These are phyloP conservation scores for Leptocoma aspasia DNA, from an alignment of 2,113 vertebrate genomes.

Conservation along the genomic window DNA sequence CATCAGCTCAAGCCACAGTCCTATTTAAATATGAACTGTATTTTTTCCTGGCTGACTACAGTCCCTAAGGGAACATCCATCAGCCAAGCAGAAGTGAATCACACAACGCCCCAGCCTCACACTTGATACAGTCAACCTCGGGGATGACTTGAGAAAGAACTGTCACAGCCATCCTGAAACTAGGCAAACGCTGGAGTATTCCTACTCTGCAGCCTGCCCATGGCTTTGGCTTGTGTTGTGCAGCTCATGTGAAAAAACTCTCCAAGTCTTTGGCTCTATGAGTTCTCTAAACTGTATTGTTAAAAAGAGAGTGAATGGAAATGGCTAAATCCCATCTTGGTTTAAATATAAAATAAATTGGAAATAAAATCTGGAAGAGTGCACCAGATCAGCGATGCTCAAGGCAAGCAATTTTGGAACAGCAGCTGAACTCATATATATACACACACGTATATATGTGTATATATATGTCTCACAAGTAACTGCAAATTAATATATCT, in stretches of 20 bases:
- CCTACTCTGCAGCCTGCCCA: rapidly evolving
- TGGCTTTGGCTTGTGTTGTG: background rate
- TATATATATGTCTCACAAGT: background rate
- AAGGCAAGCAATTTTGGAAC: background rate
- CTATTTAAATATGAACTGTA: background rate
- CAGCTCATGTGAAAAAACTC: background rate
- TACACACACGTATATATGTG: no score
- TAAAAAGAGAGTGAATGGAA: background rate
- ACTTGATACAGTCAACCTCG: background rate
- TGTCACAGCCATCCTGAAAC: background rate
- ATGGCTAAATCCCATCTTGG: background rate
- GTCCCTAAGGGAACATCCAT: background rate
- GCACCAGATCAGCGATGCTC: background rate
- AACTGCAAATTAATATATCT: background rate
- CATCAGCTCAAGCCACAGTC: background rate
- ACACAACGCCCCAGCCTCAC: background rate
- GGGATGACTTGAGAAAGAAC: background rate
- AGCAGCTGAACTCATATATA: background rate
- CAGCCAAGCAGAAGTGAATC: background rate
- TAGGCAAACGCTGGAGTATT: background rate
- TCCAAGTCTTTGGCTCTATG: background rate
- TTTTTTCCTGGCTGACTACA: background rate
- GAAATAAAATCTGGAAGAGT: background rate
- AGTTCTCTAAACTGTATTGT: background rate
- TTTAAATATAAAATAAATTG: background rate